Evolutionary conservation across 1,140 invertebrate genomes (phyloP), one percentile per base, ranked within the genome.

Genomic region (Oppia nitens): DNA sequence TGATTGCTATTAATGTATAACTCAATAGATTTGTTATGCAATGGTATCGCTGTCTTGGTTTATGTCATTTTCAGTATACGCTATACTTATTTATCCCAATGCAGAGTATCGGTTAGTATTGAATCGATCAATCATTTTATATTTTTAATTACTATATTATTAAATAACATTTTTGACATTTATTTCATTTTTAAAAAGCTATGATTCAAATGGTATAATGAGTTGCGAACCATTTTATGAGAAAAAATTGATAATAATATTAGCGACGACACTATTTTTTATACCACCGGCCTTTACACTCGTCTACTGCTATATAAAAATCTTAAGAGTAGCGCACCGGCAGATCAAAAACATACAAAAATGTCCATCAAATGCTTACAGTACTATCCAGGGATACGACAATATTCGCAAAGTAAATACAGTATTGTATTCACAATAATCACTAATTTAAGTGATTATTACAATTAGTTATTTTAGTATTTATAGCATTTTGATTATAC

Each of bases 201-300:
- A 32, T 17, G 55, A 56, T 29, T 14, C 55, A 14, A 53, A n/a
- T 21, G 55, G 55, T 9, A 17, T 56, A 9, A 32, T 56, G 26
- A 56, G 32, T 28, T 56, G 55, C 47, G 55, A 56, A 49, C 55
- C 55, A 47, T 53, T 23, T 40, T 56, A 56, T 26, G 20, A 47
- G 12, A 52, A 51, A 24, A 51, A 51, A n/a, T 6, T 14, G 6
- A 45, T 56, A n/a, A 56, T 56, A 11, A 45, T 56, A 24, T 12
- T 47, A 20, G 55, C 55, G 14, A 32, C 32, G 9, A 9, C 6
- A 3, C 21, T 56, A 47, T 56, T 56, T 32, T 56, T 56, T 32
- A 56, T 56, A 32, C 55, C 55, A 56, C 32, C 55, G 11, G 32
- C 32, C 21, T 12, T 40, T 11, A 29, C 47, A 4, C 17, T 56